phyloP scores from a whole-genome alignment of 2,113 vertebrate genomes.

The Cygnus buccinator region DNA sequence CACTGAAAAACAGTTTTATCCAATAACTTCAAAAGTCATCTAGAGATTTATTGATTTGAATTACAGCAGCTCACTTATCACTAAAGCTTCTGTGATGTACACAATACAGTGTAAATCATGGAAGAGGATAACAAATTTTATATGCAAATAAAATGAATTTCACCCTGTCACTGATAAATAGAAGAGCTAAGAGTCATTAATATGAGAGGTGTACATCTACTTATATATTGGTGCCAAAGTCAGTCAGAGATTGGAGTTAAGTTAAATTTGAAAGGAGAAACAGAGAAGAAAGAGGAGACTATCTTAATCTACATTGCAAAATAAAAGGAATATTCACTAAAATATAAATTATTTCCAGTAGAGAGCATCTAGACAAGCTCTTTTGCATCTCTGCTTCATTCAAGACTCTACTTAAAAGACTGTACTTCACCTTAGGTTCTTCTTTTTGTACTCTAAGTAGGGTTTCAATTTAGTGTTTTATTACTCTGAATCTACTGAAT shows the following conservation, averaged over 20 bases:
- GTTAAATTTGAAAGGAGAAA: not conserved
- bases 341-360: not conserved
- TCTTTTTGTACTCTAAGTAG: not conserved
- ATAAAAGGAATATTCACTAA: not conserved
- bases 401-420: not conserved
- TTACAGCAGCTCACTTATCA: not conserved
- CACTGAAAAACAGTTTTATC: not conserved
- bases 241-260: not conserved
- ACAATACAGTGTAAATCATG: not conserved
- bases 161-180: not conserved
- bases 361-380: not conserved
- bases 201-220: not conserved
- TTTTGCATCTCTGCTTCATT: not conserved
- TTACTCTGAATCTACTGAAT: not conserved
- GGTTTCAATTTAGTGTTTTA: not conserved
- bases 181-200: not conserved
- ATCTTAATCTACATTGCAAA: not conserved
- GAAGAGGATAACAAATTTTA: not conserved
- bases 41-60: not conserved
- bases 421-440: not conserved
- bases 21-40: not conserved
- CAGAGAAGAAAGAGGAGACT: not conserved
- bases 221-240: not conserved
- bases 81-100: not conserved
- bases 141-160: not conserved